A percentile compares a stretch with the other conserved stretches of the same genome.
Conservation (phyloP, 2,888 invertebrate species). For the Glaucopsyche alexis region DNA sequence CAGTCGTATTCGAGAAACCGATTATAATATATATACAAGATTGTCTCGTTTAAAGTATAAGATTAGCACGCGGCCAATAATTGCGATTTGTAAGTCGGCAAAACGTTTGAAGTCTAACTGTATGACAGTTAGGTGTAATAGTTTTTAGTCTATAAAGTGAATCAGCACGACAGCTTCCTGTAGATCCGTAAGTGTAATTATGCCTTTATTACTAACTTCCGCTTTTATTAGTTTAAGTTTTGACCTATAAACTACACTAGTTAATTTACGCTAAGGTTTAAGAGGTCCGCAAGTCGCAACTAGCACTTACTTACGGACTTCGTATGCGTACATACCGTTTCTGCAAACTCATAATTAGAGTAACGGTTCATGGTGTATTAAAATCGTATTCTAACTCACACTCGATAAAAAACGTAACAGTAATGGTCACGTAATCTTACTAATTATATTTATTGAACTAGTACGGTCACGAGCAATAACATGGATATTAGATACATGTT, state of each 20-base stretch:
- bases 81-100: no score
- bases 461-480: background rate
- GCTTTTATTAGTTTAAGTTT: background rate
- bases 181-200: no score
- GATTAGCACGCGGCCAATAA: no score
- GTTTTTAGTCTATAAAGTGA: background rate
- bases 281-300: background rate
- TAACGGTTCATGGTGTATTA: constrained; percentile 29
- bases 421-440: constrained; percentile 4
- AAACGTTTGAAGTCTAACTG: background rate
- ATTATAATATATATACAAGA: no score
- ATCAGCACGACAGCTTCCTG: background rate
- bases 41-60: no score
- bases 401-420: background rate
- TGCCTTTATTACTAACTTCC: constrained; percentile 4
- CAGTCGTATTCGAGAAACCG: no score
- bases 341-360: constrained; percentile 26
- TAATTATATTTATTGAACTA: background rate
- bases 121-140: background rate
- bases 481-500: no score
- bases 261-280: background rate
- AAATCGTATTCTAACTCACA: constrained; percentile 25
- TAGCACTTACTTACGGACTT: constrained; percentile 22
- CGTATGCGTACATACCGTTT: constrained; percentile 27
- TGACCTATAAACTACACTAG: background rate